phyloP scores from a whole-genome alignment of 1,140 invertebrate species.

The Neodiprion virginianus region DNA sequence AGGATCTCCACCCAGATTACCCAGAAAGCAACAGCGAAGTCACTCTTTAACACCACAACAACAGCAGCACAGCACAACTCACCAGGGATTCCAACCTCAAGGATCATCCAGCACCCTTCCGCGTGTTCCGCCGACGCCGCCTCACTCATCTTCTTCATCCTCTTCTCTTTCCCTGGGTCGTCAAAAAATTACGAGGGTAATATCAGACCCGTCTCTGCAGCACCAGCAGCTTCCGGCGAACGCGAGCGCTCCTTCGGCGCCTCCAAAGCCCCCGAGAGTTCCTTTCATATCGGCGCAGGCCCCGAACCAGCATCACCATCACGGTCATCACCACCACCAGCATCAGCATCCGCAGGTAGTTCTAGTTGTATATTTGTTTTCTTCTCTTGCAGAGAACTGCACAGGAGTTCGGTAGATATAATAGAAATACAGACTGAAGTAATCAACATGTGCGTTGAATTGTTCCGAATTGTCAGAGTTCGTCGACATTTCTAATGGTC shows the following conservation, averaged over 20 bases:
- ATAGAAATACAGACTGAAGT: conserved; percentile 42
- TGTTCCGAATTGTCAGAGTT: conserved; percentile 62
- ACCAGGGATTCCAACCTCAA: conserved; percentile 31
- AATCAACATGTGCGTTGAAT: conserved; percentile 22
- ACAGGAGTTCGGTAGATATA: no score
- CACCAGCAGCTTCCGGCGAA: conserved; percentile 43
- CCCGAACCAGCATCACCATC: conserved; percentile 38
- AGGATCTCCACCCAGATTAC: conserved; percentile 52
- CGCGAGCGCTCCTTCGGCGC: conserved; percentile 26
- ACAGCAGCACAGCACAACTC: conserved; percentile 27
- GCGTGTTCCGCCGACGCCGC: conserved; percentile 48
- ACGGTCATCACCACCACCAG: conserved; percentile 44
- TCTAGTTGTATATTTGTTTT: no score
- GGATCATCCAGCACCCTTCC: conserved; percentile 54
- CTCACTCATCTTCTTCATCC: conserved; percentile 53
- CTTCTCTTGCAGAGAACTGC: no score
- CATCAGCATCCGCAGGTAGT: conserved; percentile 35
- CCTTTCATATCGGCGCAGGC: not conserved
- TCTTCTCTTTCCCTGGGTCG: conserved; percentile 55
- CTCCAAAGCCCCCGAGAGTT: conserved; percentile 4
- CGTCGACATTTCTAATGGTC: conserved; percentile 30
- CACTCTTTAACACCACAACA: conserved; percentile 32
- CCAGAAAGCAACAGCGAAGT: conserved; percentile 29
- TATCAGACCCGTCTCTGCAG: conserved; percentile 52
- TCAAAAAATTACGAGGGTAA: conserved; percentile 56